Conservation (phyloP, 2,888 invertebrate species). For the Apamea monoglypha region DNA sequence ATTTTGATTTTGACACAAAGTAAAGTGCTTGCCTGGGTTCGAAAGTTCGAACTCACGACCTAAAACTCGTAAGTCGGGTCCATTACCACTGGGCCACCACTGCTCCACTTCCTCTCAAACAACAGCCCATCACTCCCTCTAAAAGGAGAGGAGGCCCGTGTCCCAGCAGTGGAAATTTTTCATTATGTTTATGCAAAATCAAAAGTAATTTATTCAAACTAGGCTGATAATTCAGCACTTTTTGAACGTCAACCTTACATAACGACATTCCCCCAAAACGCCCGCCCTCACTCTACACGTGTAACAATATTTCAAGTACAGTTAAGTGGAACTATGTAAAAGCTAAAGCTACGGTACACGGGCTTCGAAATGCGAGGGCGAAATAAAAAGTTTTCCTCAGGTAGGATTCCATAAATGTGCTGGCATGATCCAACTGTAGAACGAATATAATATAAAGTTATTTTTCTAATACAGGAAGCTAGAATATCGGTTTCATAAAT, state of each 20-base stretch:
- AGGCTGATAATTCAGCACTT: background rate
- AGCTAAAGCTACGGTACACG: slow-evolving; percentile 22
- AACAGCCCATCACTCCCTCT: too few species aligned
- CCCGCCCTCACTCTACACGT: slow-evolving; percentile 9
- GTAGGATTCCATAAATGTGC: slow-evolving; percentile 20
- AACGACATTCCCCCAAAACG: background rate
- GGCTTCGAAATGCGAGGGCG: slow-evolving; percentile 14
- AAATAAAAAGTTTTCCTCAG: slow-evolving; percentile 18
- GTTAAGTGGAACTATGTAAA: background rate
- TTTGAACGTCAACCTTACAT: background rate
- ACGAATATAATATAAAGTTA: slow-evolving; percentile 1
- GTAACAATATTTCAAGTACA: slow-evolving; percentile 13
- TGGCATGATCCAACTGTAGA: slow-evolving; percentile 6
- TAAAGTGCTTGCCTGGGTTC: too few species aligned
- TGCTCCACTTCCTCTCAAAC: too few species aligned
- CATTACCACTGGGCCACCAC: too few species aligned
- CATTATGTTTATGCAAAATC: too few species aligned
- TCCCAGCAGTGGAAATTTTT: too few species aligned
- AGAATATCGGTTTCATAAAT: background rate
- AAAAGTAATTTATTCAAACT: too few species aligned
- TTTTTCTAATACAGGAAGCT: slow-evolving; percentile 11
- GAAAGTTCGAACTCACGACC: too few species aligned
- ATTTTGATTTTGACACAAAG: too few species aligned
- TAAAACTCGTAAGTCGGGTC: too few species aligned
- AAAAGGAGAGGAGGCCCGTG: too few species aligned